phyloP scores from a whole-genome alignment of 2,797 vertebrate species.

The Dicrostonyx torquatus region DNA sequence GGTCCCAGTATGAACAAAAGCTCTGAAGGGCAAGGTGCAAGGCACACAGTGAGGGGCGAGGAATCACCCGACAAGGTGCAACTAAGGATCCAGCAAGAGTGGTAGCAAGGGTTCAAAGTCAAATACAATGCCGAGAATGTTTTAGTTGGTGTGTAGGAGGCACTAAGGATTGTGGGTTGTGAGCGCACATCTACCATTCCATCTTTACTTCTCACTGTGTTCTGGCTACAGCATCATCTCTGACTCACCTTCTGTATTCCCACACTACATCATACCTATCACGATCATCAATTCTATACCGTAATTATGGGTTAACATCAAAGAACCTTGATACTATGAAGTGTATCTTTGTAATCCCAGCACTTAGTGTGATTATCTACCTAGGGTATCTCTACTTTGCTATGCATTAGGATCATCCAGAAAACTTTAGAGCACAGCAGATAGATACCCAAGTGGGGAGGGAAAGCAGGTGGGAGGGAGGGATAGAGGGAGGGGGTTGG shows the following conservation, averaged over 20 bases:
- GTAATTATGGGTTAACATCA: constrained; percentile 59
- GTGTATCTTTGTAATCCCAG: constrained; percentile 34
- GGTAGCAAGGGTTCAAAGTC: background rate
- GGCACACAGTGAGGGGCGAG: background rate
- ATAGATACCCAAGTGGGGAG: constrained; percentile 28
- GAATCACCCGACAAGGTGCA: background rate
- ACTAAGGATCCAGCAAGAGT: background rate
- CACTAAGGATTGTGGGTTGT: background rate
- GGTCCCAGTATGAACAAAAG: background rate
- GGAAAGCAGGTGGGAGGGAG: background rate
- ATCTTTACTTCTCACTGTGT: background rate
- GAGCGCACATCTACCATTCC: background rate
- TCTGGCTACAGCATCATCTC: background rate
- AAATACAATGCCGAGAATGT: background rate
- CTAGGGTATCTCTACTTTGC: constrained; percentile 26
- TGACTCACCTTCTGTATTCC: constrained; percentile 36
- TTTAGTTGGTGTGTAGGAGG: background rate
- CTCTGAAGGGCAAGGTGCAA: background rate
- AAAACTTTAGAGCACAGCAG: constrained; percentile 40
- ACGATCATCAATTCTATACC: constrained; percentile 46
- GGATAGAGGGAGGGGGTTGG: background rate
- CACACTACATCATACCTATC: background rate
- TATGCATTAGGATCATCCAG: background rate
- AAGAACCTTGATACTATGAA: constrained; percentile 45
- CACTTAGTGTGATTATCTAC: constrained; percentile 29